These are phyloP conservation scores for Leptopilina syphax DNA, from an alignment of 2,888 invertebrate genomes.

Conservation along the genomic window DNA sequence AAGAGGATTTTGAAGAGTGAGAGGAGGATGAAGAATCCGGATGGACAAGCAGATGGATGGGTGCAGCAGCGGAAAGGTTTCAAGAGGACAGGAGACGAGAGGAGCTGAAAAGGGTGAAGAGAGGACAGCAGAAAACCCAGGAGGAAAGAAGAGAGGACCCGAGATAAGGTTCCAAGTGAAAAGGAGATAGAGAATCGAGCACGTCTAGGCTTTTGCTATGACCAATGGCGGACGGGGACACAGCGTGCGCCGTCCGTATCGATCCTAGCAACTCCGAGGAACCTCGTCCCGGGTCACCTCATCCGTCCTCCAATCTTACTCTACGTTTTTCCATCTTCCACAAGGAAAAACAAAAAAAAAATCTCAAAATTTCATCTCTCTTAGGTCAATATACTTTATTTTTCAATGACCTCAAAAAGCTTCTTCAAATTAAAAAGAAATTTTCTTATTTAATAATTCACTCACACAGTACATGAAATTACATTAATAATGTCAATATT, in stretches of 20 bases:
- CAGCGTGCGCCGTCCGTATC: conserved; percentile 72
- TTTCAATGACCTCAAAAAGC: neutral
- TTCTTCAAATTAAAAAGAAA: neutral
- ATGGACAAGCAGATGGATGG: conserved; percentile 21
- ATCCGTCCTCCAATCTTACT: conserved; percentile 50
- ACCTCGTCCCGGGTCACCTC: conserved; percentile 55
- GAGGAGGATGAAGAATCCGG: conserved; percentile 6
- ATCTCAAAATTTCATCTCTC: conserved; percentile 5
- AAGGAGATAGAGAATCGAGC: conserved; percentile 58
- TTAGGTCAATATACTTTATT: conserved; percentile 9
- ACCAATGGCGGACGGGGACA: conserved; percentile 75
- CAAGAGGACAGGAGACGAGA: conserved; percentile 37
- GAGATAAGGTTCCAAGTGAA: conserved; percentile 23
- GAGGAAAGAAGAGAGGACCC: conserved; percentile 37
- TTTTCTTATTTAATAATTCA: too few species aligned
- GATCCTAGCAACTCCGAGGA: conserved; percentile 60
- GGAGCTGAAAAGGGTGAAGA: conserved; percentile 38
- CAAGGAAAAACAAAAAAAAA: neutral
- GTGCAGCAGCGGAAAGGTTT: conserved; percentile 12
- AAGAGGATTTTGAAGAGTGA: conserved; percentile 21
- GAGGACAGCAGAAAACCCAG: conserved; percentile 41
- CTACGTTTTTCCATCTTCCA: conserved; percentile 43
- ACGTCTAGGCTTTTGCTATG: conserved; percentile 72
- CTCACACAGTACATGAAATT: too few species aligned
- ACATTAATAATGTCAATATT: too few species aligned